These are phyloP conservation scores for Paraplagusia blochii DNA, from an alignment of 2,113 vertebrate species.

Conservation along the genomic window DNA sequence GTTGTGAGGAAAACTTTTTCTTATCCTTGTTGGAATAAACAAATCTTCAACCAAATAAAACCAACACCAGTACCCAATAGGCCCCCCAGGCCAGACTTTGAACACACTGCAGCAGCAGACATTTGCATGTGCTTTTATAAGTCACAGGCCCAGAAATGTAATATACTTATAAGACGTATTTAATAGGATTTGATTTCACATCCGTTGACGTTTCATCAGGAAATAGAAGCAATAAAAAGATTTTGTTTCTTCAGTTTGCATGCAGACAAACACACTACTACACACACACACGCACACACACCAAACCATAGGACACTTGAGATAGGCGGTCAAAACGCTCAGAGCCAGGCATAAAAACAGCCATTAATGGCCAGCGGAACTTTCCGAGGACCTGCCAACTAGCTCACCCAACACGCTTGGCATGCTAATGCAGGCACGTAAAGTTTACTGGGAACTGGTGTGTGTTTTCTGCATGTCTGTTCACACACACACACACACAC, in stretches of 20 bases:
- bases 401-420: constrained; percentile 57
- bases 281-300: not conserved
- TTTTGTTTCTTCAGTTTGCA: not conserved
- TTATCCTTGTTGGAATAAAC: too few relatives aligned
- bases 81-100: too few relatives aligned
- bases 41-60: too few relatives aligned
- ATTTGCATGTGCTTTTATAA: too few relatives aligned
- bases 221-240: too few relatives aligned
- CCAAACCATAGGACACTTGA: constrained; percentile 18
- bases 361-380: constrained; percentile 61
- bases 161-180: too few relatives aligned
- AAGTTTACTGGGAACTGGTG: constrained; percentile 38
- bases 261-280: constrained; percentile 3
- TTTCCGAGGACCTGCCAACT: constrained; percentile 64
- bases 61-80: too few relatives aligned
- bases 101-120: too few relatives aligned
- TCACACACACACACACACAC: constrained; percentile 3
- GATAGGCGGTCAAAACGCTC: constrained; percentile 42
- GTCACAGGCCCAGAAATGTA: too few relatives aligned
- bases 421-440: constrained; percentile 70
- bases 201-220: too few relatives aligned
- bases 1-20: too few relatives aligned
- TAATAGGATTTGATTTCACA: too few relatives aligned
- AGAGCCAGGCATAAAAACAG: constrained; percentile 59
- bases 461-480: constrained; percentile 48